Conservation (phyloP, 2,113 vertebrate species). For the Mesocricetus auratus region DNA sequence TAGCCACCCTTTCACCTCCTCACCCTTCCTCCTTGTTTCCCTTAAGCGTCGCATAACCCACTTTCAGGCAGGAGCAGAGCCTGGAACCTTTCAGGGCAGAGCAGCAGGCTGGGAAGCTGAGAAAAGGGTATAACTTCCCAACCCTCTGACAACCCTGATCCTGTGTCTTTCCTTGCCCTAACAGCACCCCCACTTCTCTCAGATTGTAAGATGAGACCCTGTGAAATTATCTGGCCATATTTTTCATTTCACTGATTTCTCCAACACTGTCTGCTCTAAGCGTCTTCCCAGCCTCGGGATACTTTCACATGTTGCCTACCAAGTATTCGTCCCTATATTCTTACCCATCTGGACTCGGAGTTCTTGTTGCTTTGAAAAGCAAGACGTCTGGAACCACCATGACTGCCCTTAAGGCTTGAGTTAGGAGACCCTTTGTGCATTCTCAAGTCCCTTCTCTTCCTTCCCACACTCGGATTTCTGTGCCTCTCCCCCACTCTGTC, state of each 20-base stretch:
- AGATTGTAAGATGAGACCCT: not conserved
- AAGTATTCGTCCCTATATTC: not conserved
- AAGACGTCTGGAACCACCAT: not conserved
- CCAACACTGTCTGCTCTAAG: not conserved
- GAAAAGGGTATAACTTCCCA: not conserved
- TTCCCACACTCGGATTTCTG: not conserved
- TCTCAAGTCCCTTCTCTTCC: not conserved
- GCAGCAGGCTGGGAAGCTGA: not conserved
- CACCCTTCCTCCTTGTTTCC: not conserved
- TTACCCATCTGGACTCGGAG: conserved; percentile 3
- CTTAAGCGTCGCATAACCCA: not conserved
- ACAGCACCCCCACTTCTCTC: not conserved
- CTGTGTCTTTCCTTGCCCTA: not conserved
- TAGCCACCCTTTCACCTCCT: not conserved
- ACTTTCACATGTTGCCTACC: not conserved
- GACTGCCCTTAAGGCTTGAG: not conserved
- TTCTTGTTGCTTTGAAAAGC: conserved; percentile 43
- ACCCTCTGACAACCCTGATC: not conserved
- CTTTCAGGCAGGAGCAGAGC: not conserved
- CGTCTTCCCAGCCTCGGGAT: not conserved
- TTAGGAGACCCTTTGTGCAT: not conserved
- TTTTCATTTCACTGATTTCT: not conserved
- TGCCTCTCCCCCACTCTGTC: not conserved
- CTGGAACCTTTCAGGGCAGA: not conserved
- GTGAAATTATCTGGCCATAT: not conserved